Evolutionary conservation across 2,888 invertebrate genomes (phyloP), one percentile per base, ranked within the genome.

Genomic region (Drosophila merina): DNA sequence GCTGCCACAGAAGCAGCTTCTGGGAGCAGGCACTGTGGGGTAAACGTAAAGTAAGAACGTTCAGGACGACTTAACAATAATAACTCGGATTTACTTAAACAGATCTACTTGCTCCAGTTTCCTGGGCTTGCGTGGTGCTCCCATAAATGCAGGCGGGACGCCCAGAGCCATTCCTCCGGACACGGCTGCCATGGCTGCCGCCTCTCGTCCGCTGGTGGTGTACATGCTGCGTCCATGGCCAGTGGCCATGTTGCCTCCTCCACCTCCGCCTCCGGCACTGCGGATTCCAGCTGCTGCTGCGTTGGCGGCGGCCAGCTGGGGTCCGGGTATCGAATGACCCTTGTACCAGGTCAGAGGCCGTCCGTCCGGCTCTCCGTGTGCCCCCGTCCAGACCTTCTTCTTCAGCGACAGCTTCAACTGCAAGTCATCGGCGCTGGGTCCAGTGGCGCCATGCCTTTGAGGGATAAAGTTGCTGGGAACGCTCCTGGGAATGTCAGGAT

Each of bases 311-410:
- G 66, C 31, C 30, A 77, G 51, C 31, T 72, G 78, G 14, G 72
- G 70, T 2, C 71, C 31, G 20, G 71, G 66, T 9, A 51, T 49
- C 14, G 70, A 74, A 51, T 71, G 67, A 0, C 94, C 94, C 57
- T 94, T 92, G 7, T 94, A 95, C 95, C 95, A 96, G 10, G 95
- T 94, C 25, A 96, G 77, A 0, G 95, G 95, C 50, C 91, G 83
- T 52, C 72, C 26, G 10, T 81, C 82, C 0, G 67, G 50, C 3
- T 79, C 82, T 0, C 74, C 76, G 54, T 93, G 77, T 66, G 91
- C 76, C 4, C 96, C 96, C 2, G 94, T 95, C 96, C 96, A 96
- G 49, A 96, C 93, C 91, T 95, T 95, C 89, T 94, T 95, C 86
- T 94, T 95, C 30, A 96, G 88, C 0, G 95, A 93, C 5, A 96